Percentiles rank a stretch among this genome's conserved stretches.
Conservation (phyloP, 2,797 vertebrate species). For the Schizothorax lantsangensis region DNA sequence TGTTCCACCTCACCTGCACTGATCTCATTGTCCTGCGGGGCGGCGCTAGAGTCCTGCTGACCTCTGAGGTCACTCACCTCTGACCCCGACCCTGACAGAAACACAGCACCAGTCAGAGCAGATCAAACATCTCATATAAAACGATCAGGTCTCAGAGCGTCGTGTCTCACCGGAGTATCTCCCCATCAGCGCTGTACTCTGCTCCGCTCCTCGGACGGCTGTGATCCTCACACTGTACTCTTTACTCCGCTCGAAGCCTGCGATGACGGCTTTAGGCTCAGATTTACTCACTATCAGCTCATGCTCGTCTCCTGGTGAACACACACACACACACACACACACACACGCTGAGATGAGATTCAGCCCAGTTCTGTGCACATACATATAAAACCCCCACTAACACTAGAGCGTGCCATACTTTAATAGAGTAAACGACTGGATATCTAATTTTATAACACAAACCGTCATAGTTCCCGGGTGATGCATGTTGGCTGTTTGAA, state of each 20-base stretch:
- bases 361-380: too few species aligned
- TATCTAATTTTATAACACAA: too few species aligned
- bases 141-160: constrained; percentile 55
- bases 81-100: constrained; percentile 64
- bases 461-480: too few species aligned
- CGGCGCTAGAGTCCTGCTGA: constrained; percentile 47
- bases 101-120: background rate
- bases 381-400: too few species aligned
- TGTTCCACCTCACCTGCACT: constrained; percentile 73
- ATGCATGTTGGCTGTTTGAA: too few species aligned
- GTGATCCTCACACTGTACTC: constrained; percentile 87
- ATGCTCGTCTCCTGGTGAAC: constrained; percentile 82
- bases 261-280: constrained; percentile 85
- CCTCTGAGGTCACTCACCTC: constrained; percentile 54
- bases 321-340: constrained; percentile 10
- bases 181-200: constrained; percentile 88
- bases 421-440: too few species aligned
- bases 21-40: constrained; percentile 72
- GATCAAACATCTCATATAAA: background rate
- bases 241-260: constrained; percentile 84
- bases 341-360: constrained; percentile 16
- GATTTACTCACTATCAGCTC: constrained; percentile 84
- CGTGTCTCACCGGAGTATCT: constrained; percentile 84
- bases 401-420: too few species aligned
- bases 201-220: constrained; percentile 80